Evolutionary conservation across 2,888 invertebrate species (phyloP).

Genomic region (Pterostichus madidus): DNA sequence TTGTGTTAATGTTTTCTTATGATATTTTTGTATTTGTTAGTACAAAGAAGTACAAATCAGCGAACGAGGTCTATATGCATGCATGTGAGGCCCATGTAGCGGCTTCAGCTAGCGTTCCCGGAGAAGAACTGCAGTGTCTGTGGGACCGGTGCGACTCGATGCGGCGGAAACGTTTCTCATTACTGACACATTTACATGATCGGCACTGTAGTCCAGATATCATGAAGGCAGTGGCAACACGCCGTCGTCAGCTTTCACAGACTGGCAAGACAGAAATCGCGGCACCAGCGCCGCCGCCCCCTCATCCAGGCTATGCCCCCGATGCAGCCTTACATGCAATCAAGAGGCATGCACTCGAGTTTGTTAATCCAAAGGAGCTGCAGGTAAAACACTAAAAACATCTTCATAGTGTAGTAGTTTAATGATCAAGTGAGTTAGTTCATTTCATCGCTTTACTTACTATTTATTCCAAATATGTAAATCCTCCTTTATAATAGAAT

Average conservation of each 20-base stretch:
- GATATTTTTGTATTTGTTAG: slow-evolving; percentile 68
- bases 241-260: slow-evolving; percentile 81
- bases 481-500: too few species aligned
- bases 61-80: slow-evolving; percentile 92
- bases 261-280: slow-evolving; percentile 79
- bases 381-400: slow-evolving; percentile 82
- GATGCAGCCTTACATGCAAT: slow-evolving; percentile 99
- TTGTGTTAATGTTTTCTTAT: neutral
- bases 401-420: neutral
- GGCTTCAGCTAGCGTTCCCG: slow-evolving; percentile 78
- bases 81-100: slow-evolving; percentile 92
- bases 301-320: slow-evolving; percentile 92
- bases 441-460: too few species aligned
- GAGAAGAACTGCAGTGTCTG: slow-evolving; percentile 89
- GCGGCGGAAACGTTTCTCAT: slow-evolving; percentile 93
- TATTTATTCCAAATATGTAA: too few species aligned
- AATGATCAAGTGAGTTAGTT: neutral
- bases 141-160: slow-evolving; percentile 96
- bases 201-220: slow-evolving; percentile 93
- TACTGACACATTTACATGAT: slow-evolving; percentile 98
- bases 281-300: slow-evolving; percentile 79
- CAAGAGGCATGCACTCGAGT: slow-evolving; percentile 95
- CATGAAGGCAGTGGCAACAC: slow-evolving; percentile 83
- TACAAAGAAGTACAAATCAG: slow-evolving; percentile 84
- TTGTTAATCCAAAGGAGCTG: slow-evolving; percentile 92